Conservation (phyloP, 2,113 vertebrate genomes). For the Speoplatyrhinus poulsoni region DNA sequence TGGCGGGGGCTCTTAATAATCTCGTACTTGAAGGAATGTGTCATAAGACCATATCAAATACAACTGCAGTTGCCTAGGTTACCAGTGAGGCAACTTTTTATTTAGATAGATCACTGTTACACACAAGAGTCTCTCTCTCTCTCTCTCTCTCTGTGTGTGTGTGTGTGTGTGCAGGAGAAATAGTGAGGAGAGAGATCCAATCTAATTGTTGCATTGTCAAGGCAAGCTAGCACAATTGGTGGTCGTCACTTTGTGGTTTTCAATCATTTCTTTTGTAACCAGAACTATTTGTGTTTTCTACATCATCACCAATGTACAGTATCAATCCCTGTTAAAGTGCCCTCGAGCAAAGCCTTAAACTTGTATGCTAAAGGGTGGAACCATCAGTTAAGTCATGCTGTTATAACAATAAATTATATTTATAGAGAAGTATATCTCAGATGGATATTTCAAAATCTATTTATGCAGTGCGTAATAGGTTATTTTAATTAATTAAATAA, state of each 20-base stretch:
- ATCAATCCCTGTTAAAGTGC: neutral
- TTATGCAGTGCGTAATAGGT: too few relatives aligned
- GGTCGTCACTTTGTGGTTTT: neutral
- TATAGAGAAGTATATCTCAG: neutral
- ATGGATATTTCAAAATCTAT: neutral
- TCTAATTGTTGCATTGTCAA: neutral
- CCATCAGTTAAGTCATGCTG: too few relatives aligned
- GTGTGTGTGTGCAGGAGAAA: too few relatives aligned
- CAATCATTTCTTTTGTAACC: too few relatives aligned
- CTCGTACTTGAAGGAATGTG: slow-evolving; percentile 15
- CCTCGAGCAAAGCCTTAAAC: slow-evolving; percentile 14
- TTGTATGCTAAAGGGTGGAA: neutral
- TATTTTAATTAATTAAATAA: slow-evolving; percentile 8
- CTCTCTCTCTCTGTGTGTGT: neutral
- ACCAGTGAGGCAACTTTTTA: slow-evolving; percentile 52
- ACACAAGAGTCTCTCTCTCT: neutral
- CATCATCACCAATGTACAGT: too few relatives aligned
- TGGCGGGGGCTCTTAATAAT: slow-evolving; percentile 27
- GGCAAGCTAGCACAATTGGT: neutral
- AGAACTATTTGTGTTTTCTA: too few relatives aligned
- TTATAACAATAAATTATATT: neutral
- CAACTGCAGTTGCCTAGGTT: slow-evolving; percentile 67
- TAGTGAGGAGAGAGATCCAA: neutral
- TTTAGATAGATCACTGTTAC: slow-evolving; percentile 23
- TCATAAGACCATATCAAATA: slow-evolving; percentile 49